Evolutionary conservation across 2,888 invertebrate species (phyloP), one percentile per base, ranked within the genome.

Genomic region (Acrocyrtus sp.): DNA sequence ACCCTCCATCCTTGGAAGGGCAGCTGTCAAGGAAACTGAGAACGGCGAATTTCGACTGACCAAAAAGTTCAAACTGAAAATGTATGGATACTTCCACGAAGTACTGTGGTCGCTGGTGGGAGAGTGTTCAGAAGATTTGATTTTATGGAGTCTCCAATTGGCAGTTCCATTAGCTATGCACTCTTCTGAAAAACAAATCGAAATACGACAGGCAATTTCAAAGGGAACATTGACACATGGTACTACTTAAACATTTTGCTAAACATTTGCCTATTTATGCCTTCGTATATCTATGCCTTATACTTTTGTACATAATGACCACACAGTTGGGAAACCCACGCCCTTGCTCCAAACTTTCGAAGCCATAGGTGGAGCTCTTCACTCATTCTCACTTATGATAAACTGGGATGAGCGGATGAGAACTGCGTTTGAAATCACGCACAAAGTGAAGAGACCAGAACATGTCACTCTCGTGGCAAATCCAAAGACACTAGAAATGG

Each of bases 71-170:
- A 61, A 75, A n/a, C 45, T 60, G 10, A 80, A 79, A 72, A 79
- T 80, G 76, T 77, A 76, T 45, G 76, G 67, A 19, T 91, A 90
- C 82, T 92, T 91, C 82, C 90, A 91, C 81, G 89, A 90, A 82
- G 88, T 90, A 63, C 85, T 93, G 27, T 94, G 94, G 94, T 90
- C 91, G 0, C 90, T 92, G 82, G 91, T 93, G 1, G 93, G 93
- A 1, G 90, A 90, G 72, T 91, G 90, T 81, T 86, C 93, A 57
- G 93, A 94, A 82, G 93, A 94, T 82, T 89, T 93, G 21, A 88
- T 94, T 22, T 85, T 94, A 0, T 94, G 94, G 94, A 70, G 74
- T 51, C 70, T 74, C 43, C 72, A 68, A 41, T 57, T 56, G 4
- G 56, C 67, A 21, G 61, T 78, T 57, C 79, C 81, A 4, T 60